phyloP scores from a whole-genome alignment of 64 coral and sea anemone species.

The Anthopleura sola region DNA sequence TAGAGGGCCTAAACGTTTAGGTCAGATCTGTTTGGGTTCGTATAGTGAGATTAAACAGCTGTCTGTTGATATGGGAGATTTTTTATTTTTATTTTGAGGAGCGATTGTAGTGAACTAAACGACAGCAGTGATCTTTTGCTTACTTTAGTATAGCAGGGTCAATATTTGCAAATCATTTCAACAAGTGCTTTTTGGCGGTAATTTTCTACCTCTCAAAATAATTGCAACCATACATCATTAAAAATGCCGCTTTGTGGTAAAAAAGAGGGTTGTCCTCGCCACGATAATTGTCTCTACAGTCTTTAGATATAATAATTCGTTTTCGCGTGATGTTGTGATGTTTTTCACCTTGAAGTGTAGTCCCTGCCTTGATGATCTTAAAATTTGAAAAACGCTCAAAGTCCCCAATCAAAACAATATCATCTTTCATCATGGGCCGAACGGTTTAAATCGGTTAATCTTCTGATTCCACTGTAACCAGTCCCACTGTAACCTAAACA shows the following conservation, averaged over 20 bases:
- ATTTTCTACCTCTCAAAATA: neutral
- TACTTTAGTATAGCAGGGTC: neutral
- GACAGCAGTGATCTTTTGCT: neutral
- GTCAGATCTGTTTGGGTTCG: neutral
- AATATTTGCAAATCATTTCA: slow-evolving; percentile 12
- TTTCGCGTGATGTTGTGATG: neutral
- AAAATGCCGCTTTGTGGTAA: neutral
- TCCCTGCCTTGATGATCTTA: neutral
- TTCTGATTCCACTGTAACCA: neutral
- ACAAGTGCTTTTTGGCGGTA: neutral
- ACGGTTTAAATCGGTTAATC: neutral
- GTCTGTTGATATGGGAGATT: neutral
- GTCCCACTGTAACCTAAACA: too few species aligned
- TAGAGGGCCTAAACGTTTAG: neutral
- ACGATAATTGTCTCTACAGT: neutral
- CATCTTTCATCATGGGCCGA: slow-evolving; percentile 3
- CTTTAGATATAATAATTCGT: neutral
- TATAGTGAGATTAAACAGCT: neutral
- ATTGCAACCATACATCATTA: neutral
- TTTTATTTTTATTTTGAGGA: neutral
- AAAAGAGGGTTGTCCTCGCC: neutral
- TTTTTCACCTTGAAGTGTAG: neutral
- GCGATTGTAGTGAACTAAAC: neutral
- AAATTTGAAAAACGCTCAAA: slow-evolving; percentile 1
- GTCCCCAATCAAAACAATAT: neutral